phyloP scores from a whole-genome alignment of 2,888 invertebrate genomes.

The Parnassius orleans region DNA sequence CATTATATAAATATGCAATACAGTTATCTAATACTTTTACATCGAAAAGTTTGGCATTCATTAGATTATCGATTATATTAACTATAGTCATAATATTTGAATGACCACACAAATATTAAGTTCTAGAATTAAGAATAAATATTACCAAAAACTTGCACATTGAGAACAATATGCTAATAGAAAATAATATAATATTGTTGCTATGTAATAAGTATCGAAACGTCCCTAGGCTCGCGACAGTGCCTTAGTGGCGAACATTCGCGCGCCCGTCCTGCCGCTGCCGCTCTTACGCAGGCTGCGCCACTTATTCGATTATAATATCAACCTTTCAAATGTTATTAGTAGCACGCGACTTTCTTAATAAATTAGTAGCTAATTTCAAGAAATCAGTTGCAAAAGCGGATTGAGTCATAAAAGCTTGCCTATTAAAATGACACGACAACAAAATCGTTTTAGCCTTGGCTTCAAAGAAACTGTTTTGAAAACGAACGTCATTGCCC shows the following conservation, averaged over 20 bases:
- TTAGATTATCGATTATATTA: too few relatives aligned
- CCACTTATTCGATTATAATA: conserved; percentile 2
- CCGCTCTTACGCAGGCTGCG: neutral
- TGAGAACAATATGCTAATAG: too few relatives aligned
- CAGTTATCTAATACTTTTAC: too few relatives aligned
- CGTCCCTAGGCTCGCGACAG: conserved; percentile 21
- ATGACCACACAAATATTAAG: too few relatives aligned
- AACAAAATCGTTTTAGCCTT: conserved; percentile 7
- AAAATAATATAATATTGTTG: too few relatives aligned
- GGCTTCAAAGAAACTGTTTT: neutral
- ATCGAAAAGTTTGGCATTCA: too few relatives aligned
- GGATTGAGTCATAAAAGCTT: conserved; percentile 16
- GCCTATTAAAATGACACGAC: conserved; percentile 16
- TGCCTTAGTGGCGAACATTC: conserved; percentile 25
- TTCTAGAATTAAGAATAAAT: too few relatives aligned
- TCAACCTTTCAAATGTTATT: conserved; percentile 5
- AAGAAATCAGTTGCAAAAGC: conserved; percentile 4
- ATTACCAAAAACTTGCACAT: too few relatives aligned
- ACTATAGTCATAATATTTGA: too few relatives aligned
- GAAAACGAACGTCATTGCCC: too few relatives aligned
- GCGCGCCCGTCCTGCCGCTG: conserved; percentile 15
- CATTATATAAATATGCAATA: too few relatives aligned
- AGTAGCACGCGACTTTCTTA: conserved; percentile 10
- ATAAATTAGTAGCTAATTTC: conserved; percentile 7
- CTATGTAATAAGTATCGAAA: conserved; percentile 7